Evolutionary conservation across 2,113 vertebrate genomes (phyloP).

Genomic region (Riparia riparia): DNA sequence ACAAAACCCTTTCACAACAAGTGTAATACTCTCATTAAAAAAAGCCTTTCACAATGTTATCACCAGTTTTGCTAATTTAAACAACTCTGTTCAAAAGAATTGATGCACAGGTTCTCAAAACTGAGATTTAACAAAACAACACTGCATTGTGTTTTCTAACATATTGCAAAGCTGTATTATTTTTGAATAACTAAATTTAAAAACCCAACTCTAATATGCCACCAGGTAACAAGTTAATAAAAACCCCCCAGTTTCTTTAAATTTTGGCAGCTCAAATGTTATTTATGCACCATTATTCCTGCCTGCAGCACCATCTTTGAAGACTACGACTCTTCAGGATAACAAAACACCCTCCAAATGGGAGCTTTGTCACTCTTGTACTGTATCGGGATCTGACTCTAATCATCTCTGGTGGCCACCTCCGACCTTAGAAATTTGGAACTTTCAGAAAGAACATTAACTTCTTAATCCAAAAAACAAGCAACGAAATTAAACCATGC

Average conservation of each 20-base stretch:
- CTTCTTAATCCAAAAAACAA: neutral
- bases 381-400: neutral
- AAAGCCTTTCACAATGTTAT: neutral
- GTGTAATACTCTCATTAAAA: neutral
- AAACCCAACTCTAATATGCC: neutral
- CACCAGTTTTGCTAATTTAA: neutral
- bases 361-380: neutral
- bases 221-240: neutral
- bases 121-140: neutral
- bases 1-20: neutral
- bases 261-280: neutral
- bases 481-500: neutral
- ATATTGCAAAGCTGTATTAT: neutral
- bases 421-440: neutral
- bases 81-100: neutral
- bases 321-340: neutral
- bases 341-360: neutral
- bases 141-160: neutral
- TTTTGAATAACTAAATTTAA: neutral
- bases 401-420: neutral
- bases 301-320: neutral
- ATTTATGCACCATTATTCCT: neutral
- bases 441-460: neutral
- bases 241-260: neutral
- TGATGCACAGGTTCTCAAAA: neutral